A percentile compares a stretch with the other conserved stretches of the same genome.
These are phyloP conservation scores for Eumacrocentrus americanus DNA, from an alignment of 2,888 invertebrate genomes.

Conservation along the genomic window DNA sequence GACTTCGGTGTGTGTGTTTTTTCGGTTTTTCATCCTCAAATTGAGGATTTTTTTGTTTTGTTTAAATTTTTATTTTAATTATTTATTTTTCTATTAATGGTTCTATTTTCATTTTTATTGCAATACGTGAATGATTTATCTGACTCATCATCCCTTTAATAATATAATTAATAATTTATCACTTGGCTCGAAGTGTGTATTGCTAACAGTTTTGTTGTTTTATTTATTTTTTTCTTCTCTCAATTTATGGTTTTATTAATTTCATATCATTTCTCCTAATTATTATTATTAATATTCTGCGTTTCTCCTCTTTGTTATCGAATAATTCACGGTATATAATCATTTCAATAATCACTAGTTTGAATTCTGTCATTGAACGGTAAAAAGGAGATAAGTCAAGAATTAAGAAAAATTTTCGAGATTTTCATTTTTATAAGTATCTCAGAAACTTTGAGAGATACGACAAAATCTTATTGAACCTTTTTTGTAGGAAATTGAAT, in stretches of 20 bases:
- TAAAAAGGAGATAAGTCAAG: no score
- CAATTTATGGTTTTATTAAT: no score
- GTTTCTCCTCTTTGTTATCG: no score
- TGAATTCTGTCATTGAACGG: no score
- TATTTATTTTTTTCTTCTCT: constrained; percentile 25
- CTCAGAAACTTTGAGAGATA: no score
- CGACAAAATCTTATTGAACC: background rate
- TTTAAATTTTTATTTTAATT: background rate
- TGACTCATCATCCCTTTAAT: background rate
- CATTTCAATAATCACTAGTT: background rate
- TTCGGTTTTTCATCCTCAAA: no score
- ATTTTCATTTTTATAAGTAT: no score
- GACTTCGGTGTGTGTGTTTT: constrained; percentile 32
- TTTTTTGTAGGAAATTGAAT: background rate
- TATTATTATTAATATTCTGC: constrained; percentile 9
- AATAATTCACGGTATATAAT: background rate
- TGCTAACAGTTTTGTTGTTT: constrained; percentile 24
- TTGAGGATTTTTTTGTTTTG: background rate
- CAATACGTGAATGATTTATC: background rate
- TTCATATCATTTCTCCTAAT: constrained; percentile 18
- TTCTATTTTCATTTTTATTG: no score
- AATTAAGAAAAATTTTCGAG: no score
- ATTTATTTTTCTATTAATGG: background rate
- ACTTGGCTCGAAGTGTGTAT: constrained; percentile 15
- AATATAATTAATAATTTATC: background rate